Conservation (phyloP, 2,888 invertebrate genomes). For the Pheosia tremula region DNA sequence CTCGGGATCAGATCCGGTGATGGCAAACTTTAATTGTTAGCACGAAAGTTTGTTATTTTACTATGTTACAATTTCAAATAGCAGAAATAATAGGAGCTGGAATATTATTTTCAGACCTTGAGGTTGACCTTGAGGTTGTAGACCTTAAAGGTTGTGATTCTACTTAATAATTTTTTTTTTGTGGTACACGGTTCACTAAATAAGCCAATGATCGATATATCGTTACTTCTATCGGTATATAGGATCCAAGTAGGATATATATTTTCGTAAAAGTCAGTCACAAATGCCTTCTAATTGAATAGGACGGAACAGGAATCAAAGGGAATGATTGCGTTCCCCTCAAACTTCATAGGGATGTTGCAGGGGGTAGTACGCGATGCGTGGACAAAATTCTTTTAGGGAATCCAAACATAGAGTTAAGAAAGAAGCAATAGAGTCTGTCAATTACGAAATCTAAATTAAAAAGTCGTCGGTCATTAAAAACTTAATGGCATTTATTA, state of each 20-base stretch:
- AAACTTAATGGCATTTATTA: background rate
- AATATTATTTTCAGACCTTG: too few species aligned
- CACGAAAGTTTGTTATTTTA: background rate
- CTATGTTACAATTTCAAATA: background rate
- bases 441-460: too few species aligned
- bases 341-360: slow-evolving; percentile 70
- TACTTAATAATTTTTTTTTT: too few species aligned
- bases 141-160: too few species aligned
- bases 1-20: too few species aligned
- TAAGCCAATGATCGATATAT: background rate
- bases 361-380: slow-evolving; percentile 72
- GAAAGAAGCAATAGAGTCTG: slow-evolving; percentile 21
- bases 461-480: background rate
- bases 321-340: slow-evolving; percentile 81
- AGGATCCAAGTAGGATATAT: slow-evolving; percentile 40
- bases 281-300: slow-evolving; percentile 82
- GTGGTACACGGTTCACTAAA: too few species aligned
- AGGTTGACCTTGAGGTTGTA: too few species aligned
- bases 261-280: slow-evolving; percentile 68
- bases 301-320: slow-evolving; percentile 81
- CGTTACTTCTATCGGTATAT: slow-evolving; percentile 9
- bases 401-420: slow-evolving; percentile 39
- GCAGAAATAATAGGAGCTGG: background rate
- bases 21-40: too few species aligned
- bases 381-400: slow-evolving; percentile 78